Conservation (phyloP, 2,888 invertebrate genomes). For the Leptinotarsa peninsularis region DNA sequence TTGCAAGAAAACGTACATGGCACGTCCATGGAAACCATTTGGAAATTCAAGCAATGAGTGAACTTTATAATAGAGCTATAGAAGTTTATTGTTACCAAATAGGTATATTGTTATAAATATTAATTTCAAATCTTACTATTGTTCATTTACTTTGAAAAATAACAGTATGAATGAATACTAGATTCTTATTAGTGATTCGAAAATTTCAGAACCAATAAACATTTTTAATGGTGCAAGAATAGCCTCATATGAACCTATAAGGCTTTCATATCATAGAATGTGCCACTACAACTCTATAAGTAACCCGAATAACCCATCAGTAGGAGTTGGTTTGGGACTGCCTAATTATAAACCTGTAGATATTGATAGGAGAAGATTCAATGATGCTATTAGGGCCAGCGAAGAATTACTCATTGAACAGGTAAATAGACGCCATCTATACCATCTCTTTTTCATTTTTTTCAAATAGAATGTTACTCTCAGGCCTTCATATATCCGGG, state of each 20-base stretch:
- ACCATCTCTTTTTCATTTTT: no score
- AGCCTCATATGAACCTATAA: constrained; percentile 82
- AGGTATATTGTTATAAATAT: constrained; percentile 65
- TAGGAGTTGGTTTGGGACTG: constrained; percentile 87
- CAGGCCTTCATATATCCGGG: no score
- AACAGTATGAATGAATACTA: not conserved
- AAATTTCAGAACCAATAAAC: constrained; percentile 81
- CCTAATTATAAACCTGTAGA: constrained; percentile 83
- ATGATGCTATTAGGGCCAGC: constrained; percentile 81
- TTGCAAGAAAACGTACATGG: constrained; percentile 82
- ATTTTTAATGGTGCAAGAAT: constrained; percentile 84
- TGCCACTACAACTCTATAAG: constrained; percentile 91
- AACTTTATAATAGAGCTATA: constrained; percentile 88
- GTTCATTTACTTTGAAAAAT: not conserved
- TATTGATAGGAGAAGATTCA: constrained; percentile 77
- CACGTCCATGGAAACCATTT: constrained; percentile 90
- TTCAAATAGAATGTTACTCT: no score
- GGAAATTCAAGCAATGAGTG: constrained; percentile 91
- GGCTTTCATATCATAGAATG: constrained; percentile 87
- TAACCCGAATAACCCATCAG: constrained; percentile 83
- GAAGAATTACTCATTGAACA: constrained; percentile 85
- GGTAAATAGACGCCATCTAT: constrained; percentile 62
- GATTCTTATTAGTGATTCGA: not conserved
- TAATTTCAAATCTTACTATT: not conserved
- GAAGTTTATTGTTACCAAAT: constrained; percentile 86